These are phyloP conservation scores for Argentina silus DNA, from an alignment of 2,797 vertebrate species.

Conservation along the genomic window DNA sequence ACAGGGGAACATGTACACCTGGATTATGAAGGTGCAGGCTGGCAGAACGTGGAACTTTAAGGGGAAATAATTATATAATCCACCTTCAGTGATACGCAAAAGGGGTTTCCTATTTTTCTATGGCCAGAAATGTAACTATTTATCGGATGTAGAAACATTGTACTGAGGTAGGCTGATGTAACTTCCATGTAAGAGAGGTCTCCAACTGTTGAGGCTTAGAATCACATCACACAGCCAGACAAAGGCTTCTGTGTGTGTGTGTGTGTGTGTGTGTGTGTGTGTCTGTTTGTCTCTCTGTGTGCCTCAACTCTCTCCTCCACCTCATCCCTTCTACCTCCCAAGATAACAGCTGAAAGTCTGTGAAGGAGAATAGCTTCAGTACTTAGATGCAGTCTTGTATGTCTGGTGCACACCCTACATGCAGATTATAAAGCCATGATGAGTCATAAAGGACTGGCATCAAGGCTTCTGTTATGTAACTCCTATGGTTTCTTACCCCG, in stretches of 20 bases:
- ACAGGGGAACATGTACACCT: conserved; percentile 34
- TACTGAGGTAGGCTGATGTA: too few relatives aligned
- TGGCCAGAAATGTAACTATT: too few relatives aligned
- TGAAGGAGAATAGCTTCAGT: not conserved
- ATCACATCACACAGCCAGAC: too few relatives aligned
- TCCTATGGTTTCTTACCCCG: not conserved
- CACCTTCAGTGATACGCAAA: too few relatives aligned
- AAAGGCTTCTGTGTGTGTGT: not conserved
- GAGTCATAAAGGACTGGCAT: not conserved
- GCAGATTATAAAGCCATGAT: not conserved
- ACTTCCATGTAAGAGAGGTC: too few relatives aligned
- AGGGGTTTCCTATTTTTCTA: too few relatives aligned
- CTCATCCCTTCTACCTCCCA: not conserved
- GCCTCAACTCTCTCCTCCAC: not conserved
- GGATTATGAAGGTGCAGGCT: too few relatives aligned
- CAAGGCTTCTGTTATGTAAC: not conserved
- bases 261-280: conserved; percentile 1
- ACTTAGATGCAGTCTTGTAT: not conserved
- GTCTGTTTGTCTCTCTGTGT: not conserved
- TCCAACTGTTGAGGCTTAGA: too few relatives aligned
- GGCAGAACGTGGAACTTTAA: too few relatives aligned
- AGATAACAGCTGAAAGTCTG: not conserved
- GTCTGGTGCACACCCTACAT: not conserved
- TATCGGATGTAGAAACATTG: too few relatives aligned
- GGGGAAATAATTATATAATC: too few relatives aligned